Conservation (phyloP, 2,797 vertebrate species). For the Peromyscus nudipes region DNA sequence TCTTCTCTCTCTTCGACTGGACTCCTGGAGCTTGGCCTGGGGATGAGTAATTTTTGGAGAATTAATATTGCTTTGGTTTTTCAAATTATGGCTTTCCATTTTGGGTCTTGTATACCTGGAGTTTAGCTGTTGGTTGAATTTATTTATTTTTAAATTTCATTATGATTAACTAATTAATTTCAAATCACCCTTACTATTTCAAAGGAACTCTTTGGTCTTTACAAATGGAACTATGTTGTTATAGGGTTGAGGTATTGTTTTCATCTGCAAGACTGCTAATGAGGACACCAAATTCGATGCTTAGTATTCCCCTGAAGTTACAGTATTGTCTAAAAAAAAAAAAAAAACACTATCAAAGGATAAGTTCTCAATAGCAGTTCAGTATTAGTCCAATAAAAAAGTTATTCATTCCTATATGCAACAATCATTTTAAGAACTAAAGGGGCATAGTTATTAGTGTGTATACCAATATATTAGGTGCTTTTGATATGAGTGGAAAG, state of each 20-base stretch:
- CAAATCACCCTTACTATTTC: neutral
- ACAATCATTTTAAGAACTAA: neutral
- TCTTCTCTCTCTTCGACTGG: too few species aligned
- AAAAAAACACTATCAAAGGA: neutral
- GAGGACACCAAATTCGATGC: neutral
- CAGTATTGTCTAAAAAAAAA: neutral
- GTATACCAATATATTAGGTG: neutral
- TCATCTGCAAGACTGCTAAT: neutral
- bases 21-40: too few species aligned
- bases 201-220: neutral
- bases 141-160: neutral
- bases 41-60: neutral
- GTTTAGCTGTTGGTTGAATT: neutral
- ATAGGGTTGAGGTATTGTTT: neutral
- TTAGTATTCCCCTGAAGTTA: neutral
- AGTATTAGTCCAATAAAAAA: neutral
- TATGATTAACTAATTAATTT: neutral
- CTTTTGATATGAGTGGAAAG: neutral
- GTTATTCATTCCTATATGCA: too few species aligned
- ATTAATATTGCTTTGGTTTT: neutral
- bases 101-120: neutral
- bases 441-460: neutral
- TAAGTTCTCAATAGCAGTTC: neutral
- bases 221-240: neutral
- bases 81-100: neutral